Evolutionary conservation across 1,140 invertebrate genomes (phyloP).

Genomic region (Arion vulgaris): DNA sequence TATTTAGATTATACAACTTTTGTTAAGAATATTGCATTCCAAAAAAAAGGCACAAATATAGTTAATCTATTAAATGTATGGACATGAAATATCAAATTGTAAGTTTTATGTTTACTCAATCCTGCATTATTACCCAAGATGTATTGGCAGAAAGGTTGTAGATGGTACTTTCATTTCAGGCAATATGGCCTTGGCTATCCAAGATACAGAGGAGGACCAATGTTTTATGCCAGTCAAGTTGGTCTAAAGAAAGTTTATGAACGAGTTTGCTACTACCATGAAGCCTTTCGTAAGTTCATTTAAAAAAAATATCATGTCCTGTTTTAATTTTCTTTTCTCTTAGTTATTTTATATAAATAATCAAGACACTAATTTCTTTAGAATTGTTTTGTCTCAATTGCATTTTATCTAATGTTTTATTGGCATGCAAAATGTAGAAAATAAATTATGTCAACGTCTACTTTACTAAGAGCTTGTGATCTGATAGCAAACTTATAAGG

Average conservation of each 20-base stretch:
- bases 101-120: too few species aligned
- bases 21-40: too few species aligned
- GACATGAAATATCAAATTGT: too few species aligned
- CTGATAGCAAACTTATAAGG: too few species aligned
- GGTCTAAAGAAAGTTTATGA: conserved; percentile 61
- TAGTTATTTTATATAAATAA: neutral
- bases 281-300: conserved; percentile 64
- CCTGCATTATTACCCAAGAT: too few species aligned
- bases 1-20: too few species aligned
- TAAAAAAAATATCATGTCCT: too few species aligned
- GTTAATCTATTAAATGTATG: too few species aligned
- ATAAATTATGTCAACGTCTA: too few species aligned
- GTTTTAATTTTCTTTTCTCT: neutral
- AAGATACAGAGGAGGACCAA: conserved; percentile 64
- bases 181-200: conserved; percentile 63
- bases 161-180: conserved; percentile 51
- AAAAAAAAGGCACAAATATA: too few species aligned
- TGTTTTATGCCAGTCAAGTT: conserved; percentile 63
- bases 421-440: neutral
- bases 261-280: conserved; percentile 60
- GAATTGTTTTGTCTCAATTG: neutral
- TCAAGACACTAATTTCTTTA: neutral
- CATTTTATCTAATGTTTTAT: neutral
- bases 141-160: too few species aligned
- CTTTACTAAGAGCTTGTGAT: too few species aligned